Conservation (phyloP, 53 echinoderm and acorn worm genomes). For the Patiria pectinifera region DNA sequence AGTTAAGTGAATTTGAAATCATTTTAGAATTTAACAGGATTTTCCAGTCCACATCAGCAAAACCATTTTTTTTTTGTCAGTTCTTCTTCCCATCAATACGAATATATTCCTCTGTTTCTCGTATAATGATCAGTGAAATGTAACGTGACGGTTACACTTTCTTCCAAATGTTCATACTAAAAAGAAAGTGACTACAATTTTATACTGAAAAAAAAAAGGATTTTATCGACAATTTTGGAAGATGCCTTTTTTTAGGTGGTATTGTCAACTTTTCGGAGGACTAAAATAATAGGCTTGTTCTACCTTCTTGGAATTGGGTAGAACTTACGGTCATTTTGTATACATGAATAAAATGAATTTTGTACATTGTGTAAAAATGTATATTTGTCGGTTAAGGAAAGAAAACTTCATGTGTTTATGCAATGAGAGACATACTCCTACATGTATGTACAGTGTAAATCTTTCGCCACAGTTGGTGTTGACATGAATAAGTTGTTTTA, state of each 20-base stretch:
- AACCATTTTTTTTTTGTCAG: background rate
- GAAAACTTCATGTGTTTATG: background rate
- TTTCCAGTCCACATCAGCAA: too few species aligned
- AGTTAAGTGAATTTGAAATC: too few species aligned
- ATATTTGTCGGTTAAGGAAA: constrained; percentile 21
- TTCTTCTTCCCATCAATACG: too few species aligned
- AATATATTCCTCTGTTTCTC: too few species aligned
- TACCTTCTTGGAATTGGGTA: background rate
- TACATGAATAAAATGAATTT: background rate
- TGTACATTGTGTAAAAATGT: constrained; percentile 62
- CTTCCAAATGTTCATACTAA: background rate
- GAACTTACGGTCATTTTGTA: constrained; percentile 2
- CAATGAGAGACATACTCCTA: background rate
- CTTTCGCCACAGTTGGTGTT: background rate
- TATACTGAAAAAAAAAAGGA: background rate
- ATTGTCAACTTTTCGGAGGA: background rate
- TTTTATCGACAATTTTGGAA: background rate
- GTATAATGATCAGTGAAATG: too few species aligned
- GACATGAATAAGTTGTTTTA: background rate
- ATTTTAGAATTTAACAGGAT: too few species aligned
- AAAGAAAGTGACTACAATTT: background rate
- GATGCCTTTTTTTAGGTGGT: background rate
- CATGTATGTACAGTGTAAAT: background rate
- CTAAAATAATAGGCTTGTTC: background rate
- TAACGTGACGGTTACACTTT: too few species aligned